A percentile compares a stretch with the other conserved stretches of the same genome.
phyloP scores from a whole-genome alignment of 2,888 invertebrate species.

The Unio pictorum region DNA sequence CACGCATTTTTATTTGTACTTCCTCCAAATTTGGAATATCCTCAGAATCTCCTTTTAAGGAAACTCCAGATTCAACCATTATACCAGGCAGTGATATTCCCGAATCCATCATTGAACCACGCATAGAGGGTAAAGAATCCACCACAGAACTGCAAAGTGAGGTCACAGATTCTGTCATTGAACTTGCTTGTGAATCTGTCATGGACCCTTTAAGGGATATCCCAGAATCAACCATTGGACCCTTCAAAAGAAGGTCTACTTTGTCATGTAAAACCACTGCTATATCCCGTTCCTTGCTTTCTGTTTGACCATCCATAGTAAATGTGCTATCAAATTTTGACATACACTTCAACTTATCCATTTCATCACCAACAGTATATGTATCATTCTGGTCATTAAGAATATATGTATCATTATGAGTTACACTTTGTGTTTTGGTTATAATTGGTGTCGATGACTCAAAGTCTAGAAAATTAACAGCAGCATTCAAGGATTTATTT shows the following conservation, averaged over 20 bases:
- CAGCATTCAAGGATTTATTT: constrained; percentile 30
- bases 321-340: constrained; percentile 24
- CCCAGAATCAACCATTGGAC: constrained; percentile 30
- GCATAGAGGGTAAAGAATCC: constrained; percentile 15
- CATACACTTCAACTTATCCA: constrained; percentile 13
- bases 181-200: constrained; percentile 29
- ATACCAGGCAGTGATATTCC: constrained; percentile 45
- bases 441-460: constrained; percentile 46
- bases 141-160: constrained; percentile 17
- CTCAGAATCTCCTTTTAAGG: constrained; percentile 3
- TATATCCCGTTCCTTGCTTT: constrained; percentile 2
- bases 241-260: constrained; percentile 9
- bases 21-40: too few species aligned
- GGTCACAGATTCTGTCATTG: constrained; percentile 26
- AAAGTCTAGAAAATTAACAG: constrained; percentile 35
- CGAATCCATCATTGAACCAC: constrained; percentile 52
- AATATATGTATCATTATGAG: background rate
- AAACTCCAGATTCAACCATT: constrained; percentile 22
- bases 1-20: constrained; percentile 6
- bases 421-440: background rate
- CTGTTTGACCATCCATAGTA: constrained; percentile 5
- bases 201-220: constrained; percentile 32
- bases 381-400: constrained; percentile 35
- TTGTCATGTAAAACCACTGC: constrained; percentile 5
- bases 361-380: constrained; percentile 25